Conservation (phyloP, 2,888 invertebrate genomes). For the Muscina levida region DNA sequence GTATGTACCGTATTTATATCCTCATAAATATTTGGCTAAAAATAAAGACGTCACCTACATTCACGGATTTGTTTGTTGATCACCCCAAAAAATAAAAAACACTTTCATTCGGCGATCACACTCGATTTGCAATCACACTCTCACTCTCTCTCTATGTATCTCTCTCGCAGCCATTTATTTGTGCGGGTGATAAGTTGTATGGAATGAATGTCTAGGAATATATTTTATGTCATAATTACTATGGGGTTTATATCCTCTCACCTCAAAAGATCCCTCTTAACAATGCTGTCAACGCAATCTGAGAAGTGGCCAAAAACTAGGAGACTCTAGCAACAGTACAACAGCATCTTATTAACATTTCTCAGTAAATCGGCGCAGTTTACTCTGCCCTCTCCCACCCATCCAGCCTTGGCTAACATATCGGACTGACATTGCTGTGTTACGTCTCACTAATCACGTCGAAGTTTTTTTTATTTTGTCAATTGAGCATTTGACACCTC, state of each 20-base stretch:
- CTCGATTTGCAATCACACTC: too few species aligned
- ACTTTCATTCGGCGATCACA: conserved; percentile 38
- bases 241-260: too few species aligned
- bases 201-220: not conserved
- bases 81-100: conserved; percentile 24
- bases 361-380: too few species aligned
- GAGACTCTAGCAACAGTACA: too few species aligned
- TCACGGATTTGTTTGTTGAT: conserved; percentile 20
- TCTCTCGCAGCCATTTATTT: too few species aligned
- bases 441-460: conserved; percentile 42
- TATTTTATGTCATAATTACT: conserved; percentile 33
- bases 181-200: too few species aligned
- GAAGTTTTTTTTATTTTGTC: conserved; percentile 24
- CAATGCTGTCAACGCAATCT: too few species aligned
- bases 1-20: conserved; percentile 39
- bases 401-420: not conserved
- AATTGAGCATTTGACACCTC: conserved; percentile 53
- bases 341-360: too few species aligned
- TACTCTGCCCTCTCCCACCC: too few species aligned
- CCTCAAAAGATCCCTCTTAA: too few species aligned
- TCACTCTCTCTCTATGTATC: conserved; percentile 7
- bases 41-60: conserved; percentile 56
- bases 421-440: not conserved
- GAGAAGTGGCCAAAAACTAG: too few species aligned
- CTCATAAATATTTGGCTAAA: conserved; percentile 44